Conservation (phyloP, 2,113 vertebrate genomes). For the Hippopotamus amphibius region DNA sequence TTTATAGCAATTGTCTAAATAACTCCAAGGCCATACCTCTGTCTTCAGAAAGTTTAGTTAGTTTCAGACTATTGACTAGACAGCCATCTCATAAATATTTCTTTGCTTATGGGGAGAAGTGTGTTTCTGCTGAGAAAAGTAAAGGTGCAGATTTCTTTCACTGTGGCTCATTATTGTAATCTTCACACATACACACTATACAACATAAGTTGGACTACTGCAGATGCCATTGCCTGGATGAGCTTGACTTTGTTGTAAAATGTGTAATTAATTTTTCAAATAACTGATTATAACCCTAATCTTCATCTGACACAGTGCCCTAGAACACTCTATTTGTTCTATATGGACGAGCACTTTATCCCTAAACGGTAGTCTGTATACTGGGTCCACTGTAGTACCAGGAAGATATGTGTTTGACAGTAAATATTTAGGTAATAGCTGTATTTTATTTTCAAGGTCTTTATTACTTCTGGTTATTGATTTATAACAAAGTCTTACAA, state of each 20-base stretch:
- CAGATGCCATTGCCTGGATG: background rate
- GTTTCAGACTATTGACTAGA: background rate
- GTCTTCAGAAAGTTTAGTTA: background rate
- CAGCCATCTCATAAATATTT: background rate
- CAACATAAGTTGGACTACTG: background rate
- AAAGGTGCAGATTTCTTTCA: background rate
- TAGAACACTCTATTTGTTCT: background rate
- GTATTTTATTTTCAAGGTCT: conserved; percentile 53
- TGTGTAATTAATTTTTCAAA: background rate
- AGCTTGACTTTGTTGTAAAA: conserved; percentile 39
- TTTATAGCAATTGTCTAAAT: background rate
- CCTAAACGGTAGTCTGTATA: background rate
- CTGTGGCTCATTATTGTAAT: background rate
- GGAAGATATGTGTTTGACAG: conserved; percentile 1
- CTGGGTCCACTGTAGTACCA: background rate
- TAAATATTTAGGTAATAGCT: conserved; percentile 41
- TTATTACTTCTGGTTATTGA: conserved; percentile 5
- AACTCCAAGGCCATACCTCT: background rate
- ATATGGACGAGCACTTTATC: background rate
- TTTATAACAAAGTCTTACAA: conserved; percentile 31
- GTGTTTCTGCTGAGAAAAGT: conserved; percentile 4
- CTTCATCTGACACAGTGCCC: background rate
- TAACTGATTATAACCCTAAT: background rate
- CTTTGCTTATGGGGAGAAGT: conserved; percentile 8
- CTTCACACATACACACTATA: background rate